Percentiles rank a stretch among this genome's conserved stretches.
Evolutionary conservation across 2,888 invertebrate species (phyloP).

Genomic region (Elmis aenea): DNA sequence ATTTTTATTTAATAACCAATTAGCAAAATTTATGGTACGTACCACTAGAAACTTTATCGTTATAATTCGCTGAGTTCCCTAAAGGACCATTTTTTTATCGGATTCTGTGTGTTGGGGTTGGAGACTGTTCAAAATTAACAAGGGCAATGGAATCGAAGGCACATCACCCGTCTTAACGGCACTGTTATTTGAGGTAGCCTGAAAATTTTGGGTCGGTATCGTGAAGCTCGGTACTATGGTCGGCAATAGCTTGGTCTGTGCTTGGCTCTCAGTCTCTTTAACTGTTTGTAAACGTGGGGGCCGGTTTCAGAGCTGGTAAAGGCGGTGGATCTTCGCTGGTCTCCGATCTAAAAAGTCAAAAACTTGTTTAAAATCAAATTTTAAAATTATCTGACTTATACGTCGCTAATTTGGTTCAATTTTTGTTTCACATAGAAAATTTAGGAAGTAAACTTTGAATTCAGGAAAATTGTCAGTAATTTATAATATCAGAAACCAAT

Average conservation of each 20-base stretch:
- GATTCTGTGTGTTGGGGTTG: slow-evolving; percentile 27
- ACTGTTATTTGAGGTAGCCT: slow-evolving; percentile 14
- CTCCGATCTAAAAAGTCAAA: slow-evolving; percentile 16
- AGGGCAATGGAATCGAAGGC: slow-evolving; percentile 40
- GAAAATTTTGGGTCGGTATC: slow-evolving; percentile 29
- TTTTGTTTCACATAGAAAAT: too few relatives aligned
- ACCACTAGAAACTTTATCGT: neutral
- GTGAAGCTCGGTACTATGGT: slow-evolving; percentile 31
- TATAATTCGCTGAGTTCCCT: slow-evolving; percentile 12
- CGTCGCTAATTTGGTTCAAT: too few relatives aligned
- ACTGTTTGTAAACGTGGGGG: slow-evolving; percentile 14
- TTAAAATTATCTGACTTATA: too few relatives aligned
- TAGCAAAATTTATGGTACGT: neutral
- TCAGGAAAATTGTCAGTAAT: too few relatives aligned
- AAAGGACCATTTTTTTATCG: slow-evolving; percentile 19
- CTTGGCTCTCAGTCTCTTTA: slow-evolving; percentile 7
- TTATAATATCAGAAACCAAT: too few relatives aligned
- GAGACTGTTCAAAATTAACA: slow-evolving; percentile 41
- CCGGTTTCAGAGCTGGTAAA: slow-evolving; percentile 14
- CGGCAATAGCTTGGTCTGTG: slow-evolving; percentile 11
- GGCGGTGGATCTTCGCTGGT: slow-evolving; percentile 16
- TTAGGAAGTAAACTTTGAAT: too few relatives aligned
- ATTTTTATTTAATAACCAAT: too few relatives aligned
- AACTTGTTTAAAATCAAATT: too few relatives aligned
- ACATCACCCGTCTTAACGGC: slow-evolving; percentile 22